These are phyloP conservation scores for Steatocranus sp. DNA, from an alignment of 2,797 vertebrate species.

Conservation along the genomic window DNA sequence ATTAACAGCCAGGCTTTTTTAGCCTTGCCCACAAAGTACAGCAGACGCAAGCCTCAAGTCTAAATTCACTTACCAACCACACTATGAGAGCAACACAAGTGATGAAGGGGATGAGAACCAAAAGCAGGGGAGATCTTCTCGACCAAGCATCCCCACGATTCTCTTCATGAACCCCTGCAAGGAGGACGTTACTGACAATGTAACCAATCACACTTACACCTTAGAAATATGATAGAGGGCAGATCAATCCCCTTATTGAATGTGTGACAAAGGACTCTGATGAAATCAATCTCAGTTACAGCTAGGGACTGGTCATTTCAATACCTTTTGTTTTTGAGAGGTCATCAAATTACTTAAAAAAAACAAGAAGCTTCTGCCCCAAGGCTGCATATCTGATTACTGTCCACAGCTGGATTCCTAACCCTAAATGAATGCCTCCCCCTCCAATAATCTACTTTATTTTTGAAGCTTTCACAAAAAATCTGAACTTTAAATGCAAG, in stretches of 20 bases:
- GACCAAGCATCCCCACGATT: slow-evolving; percentile 32
- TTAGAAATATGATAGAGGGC: background rate
- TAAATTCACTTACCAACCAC: slow-evolving; percentile 50
- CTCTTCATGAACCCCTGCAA: slow-evolving; percentile 52
- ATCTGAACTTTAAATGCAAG: background rate
- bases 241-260: background rate
- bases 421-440: slow-evolving; percentile 20
- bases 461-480: background rate
- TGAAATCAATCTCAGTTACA: background rate
- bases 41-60: background rate
- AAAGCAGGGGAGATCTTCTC: slow-evolving; percentile 46
- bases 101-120: slow-evolving; percentile 57
- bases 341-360: background rate
- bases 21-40: slow-evolving; percentile 3
- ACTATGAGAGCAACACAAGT: slow-evolving; percentile 49
- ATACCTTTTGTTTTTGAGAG: background rate
- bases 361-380: background rate
- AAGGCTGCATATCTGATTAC: background rate
- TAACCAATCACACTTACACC: background rate
- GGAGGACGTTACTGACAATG: slow-evolving; percentile 4
- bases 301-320: background rate
- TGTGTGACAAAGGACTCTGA: background rate
- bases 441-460: background rate
- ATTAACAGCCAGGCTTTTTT: slow-evolving; percentile 17
- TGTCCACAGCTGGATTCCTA: background rate